phyloP scores from a whole-genome alignment of 2,888 invertebrate genomes.

The Antheraea assamensis region DNA sequence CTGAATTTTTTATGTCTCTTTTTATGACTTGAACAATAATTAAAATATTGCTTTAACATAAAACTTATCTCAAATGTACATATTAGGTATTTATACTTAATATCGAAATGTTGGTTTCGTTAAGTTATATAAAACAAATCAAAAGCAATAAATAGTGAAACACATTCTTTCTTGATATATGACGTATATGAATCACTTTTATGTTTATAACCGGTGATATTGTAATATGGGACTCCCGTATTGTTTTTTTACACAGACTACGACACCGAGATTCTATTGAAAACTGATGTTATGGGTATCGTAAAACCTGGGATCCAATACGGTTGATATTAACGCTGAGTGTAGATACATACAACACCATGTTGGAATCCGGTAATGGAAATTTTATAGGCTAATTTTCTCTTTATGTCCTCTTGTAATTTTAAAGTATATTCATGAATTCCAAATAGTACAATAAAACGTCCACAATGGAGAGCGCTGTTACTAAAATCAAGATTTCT shows the following conservation, averaged over 20 bases:
- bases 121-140: constrained; percentile 5
- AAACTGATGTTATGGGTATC: constrained; percentile 63
- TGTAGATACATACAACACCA: constrained; percentile 42
- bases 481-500: not conserved
- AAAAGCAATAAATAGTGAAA: constrained; percentile 25
- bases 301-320: constrained; percentile 61
- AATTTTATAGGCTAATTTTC: constrained; percentile 63
- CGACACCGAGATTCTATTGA: constrained; percentile 62
- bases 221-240: constrained; percentile 54
- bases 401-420: constrained; percentile 39
- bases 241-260: constrained; percentile 51
- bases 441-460: not conserved
- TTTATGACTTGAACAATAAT: not conserved
- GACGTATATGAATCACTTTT: constrained; percentile 50
- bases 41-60: not conserved
- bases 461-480: not conserved
- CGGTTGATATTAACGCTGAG: constrained; percentile 51
- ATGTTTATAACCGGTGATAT: constrained; percentile 50
- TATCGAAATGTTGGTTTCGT: not conserved
- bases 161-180: constrained; percentile 44
- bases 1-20: not conserved
- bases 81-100: not conserved
- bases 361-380: constrained; percentile 52
- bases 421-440: constrained; percentile 20
- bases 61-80: not conserved